Evolutionary conservation across 2,797 vertebrate genomes (phyloP).

Genomic region (Gallinago solitaria): DNA sequence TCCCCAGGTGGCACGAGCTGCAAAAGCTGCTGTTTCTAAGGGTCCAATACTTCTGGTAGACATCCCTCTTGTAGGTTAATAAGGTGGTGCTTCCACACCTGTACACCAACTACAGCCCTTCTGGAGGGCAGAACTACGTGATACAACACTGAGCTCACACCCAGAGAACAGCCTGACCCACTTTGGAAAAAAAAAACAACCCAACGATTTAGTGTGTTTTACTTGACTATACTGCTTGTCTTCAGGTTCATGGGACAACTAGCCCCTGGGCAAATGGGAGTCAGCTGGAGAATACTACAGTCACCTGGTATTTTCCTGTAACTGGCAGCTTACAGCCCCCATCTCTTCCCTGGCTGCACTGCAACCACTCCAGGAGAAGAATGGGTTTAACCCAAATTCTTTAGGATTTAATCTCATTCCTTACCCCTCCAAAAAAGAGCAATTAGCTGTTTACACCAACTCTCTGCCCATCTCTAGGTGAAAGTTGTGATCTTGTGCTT

Average conservation of each 20-base stretch:
- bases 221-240: neutral
- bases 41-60: neutral
- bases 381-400: neutral
- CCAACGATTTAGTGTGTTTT: neutral
- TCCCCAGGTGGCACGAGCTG: too few relatives aligned
- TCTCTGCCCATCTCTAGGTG: neutral
- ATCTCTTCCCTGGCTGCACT: neutral
- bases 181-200: neutral
- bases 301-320: neutral
- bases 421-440: neutral
- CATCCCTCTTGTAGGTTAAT: neutral
- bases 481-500: neutral
- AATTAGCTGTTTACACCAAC: neutral
- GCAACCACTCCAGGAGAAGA: neutral
- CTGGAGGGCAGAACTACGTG: neutral
- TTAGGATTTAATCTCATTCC: neutral
- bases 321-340: neutral
- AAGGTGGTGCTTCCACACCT: rapidly evolving
- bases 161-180: neutral
- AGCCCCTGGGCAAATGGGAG: neutral
- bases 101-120: neutral
- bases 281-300: neutral
- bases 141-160: neutral
- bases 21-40: neutral
- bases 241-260: neutral